phyloP scores from a whole-genome alignment of 1,140 invertebrate species.

The Ceratosolen fusciceps region DNA sequence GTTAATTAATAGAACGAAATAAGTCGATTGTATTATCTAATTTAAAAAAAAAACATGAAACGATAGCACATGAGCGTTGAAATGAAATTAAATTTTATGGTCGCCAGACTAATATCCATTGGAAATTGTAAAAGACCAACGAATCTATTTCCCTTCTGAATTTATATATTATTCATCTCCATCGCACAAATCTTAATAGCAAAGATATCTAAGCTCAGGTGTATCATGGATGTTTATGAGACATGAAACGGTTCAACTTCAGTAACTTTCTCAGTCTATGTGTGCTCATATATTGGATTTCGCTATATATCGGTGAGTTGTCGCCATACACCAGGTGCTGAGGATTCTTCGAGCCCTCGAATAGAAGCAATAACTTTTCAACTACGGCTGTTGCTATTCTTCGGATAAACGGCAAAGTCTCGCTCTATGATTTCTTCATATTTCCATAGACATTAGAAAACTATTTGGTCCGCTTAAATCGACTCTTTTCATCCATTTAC shows the following conservation, averaged over 20 bases:
- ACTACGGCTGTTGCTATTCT: not conserved
- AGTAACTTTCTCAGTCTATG: not conserved
- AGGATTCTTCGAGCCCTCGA: slow-evolving; percentile 25
- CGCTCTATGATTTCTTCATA: not conserved
- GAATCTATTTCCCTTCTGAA: not conserved
- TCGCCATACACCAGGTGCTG: slow-evolving; percentile 36
- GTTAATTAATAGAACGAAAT: too few species aligned
- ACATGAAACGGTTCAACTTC: slow-evolving; percentile 46
- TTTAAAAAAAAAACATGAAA: too few species aligned
- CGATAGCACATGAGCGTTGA: too few species aligned
- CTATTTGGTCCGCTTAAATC: too few species aligned
- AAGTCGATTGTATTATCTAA: too few species aligned
- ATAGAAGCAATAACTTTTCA: slow-evolving; percentile 35
- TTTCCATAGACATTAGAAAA: too few species aligned
- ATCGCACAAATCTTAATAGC: slow-evolving; percentile 39
- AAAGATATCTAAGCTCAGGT: slow-evolving; percentile 46
- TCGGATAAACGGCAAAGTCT: not conserved
- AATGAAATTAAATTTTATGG: too few species aligned
- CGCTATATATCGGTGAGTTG: not conserved
- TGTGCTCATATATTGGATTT: not conserved
- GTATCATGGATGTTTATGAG: slow-evolving; percentile 49
- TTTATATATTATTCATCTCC: not conserved
- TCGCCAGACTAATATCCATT: too few species aligned
- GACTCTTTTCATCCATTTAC: too few species aligned
- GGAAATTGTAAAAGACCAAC: too few species aligned